Base-by-base conservation (phyloP, 1,140 invertebrate species). In the Drosophila burlai region DNA sequence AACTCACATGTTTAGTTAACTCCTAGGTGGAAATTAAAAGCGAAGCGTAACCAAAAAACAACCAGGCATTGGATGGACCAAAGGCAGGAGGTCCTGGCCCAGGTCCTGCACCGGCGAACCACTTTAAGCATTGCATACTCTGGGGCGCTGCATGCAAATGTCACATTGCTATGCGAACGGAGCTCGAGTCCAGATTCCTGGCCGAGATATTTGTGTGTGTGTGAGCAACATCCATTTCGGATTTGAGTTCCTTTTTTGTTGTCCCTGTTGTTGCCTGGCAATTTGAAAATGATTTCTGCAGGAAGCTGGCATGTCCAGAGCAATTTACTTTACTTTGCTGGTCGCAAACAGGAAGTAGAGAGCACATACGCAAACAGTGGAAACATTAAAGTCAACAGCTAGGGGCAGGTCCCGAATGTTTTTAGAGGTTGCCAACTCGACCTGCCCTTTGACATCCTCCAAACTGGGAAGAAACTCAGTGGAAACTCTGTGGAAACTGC, bases 1-100 rank as follows among this genome's bases (percentile, higher is more conserved):
- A 81, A 84, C 82, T 84, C 73, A 64, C 79, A 84, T 84, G 82
- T 84, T 84, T 81, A 85, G 82, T 84, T 85, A 85, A 85, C 82
- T 82, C 50, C 62, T 77, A 86, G 80, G 82, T 86, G 83, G 65
- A 86, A 85, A 85, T 86, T 85, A 85, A 85, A 85, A 81, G 72
- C 81, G 61, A 81, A 84, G 82, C 82, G 80, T 84, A 85, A 85
- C 82, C 82, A 69, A 79, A 84, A 84, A 62, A 71, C 52, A 71
- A 72, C 24, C 69, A 49, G 47, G 43, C 26, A 59, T 40, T 54
- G 34, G 42, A 49, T 66, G 34, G 24, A 42, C 43, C 13, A 38
- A 64, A 38, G 46, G 45, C 18, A 63, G 24, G 16, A 64, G 59
- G 60, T 31, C 58, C 42, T 26, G 42, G 36, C 43, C n/a, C 36